Evolutionary conservation across 2,113 vertebrate species (phyloP), one percentile per base, ranked within the genome.

Genomic region (Australoheros scitulus): DNA sequence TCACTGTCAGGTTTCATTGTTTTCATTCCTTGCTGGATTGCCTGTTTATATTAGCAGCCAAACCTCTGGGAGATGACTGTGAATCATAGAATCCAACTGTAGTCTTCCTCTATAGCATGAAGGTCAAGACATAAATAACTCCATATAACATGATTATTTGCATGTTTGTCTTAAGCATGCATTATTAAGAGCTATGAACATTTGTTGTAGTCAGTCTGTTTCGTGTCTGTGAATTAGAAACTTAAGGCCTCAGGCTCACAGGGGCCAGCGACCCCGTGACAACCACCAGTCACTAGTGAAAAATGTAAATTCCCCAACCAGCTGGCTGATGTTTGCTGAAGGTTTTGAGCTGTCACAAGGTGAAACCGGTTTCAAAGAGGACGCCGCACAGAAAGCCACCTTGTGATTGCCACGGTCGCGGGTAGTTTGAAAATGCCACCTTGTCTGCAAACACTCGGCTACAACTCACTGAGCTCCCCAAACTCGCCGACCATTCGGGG

Each of bases 31-130:
- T 63, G 38, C 79, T 77, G 55, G 38, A 77, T 77, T 77, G 81
- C 76, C 85, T 88, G 87, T 89, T 90, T 91, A 89, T 81, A 84
- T 84, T 59, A 87, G 64, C 80, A n/a, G 77, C 26, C 24, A 7
- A 24, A 85, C 82, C 60, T 65, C 65, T 14, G 84, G 76, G 80
- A 79, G 43, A 38, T 47, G 2, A 36, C n/a, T 2, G 76, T 52
- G 50, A 92, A 81, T 58, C 61, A 6, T 22, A 29, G 43, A 61
- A 22, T 29, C 74, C 77, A 29, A 20, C 55, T 14, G 18, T 50
- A 82, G 61, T 60, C 26, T 70, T 85, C 74, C 80, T 74, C 65
- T 55, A 11, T 22, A 78, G 38, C 3, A 20, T 70, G 50, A 50
- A 56, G 38, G 52, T 79, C 64, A 4, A 8, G 9, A 68, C 68